Conservation (phyloP, 2,888 invertebrate genomes). For the Leucozona laternaria region DNA sequence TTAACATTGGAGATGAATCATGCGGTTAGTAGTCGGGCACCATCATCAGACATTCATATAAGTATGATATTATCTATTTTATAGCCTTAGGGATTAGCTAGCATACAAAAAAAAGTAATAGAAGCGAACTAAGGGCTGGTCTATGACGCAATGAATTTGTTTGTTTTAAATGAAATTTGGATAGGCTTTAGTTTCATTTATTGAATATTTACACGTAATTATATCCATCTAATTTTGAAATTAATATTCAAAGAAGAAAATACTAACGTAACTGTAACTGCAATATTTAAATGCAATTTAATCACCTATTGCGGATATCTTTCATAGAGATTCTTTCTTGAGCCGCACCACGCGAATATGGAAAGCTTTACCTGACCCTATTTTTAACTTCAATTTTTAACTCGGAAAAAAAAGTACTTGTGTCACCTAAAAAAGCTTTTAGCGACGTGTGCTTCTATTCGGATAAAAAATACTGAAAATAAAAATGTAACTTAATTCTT, state of each 20-base stretch:
- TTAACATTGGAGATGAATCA: conserved; percentile 61
- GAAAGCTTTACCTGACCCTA: no score
- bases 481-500: no score
- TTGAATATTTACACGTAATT: neutral
- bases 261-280: neutral
- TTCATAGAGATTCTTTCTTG: neutral
- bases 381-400: no score
- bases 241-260: neutral
- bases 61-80: neutral
- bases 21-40: conserved; percentile 5
- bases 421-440: no score
- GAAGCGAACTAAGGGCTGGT: conserved; percentile 3
- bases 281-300: neutral
- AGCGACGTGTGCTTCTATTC: no score
- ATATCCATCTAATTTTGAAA: neutral
- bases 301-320: neutral
- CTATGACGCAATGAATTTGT: neutral
- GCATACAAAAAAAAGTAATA: neutral
- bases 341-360: no score
- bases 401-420: no score
- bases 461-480: no score
- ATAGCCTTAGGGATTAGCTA: neutral
- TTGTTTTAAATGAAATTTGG: neutral
- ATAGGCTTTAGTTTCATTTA: neutral
- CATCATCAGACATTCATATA: neutral